Conservation (phyloP, 2,797 vertebrate genomes). For the Tragopan temminckii region DNA sequence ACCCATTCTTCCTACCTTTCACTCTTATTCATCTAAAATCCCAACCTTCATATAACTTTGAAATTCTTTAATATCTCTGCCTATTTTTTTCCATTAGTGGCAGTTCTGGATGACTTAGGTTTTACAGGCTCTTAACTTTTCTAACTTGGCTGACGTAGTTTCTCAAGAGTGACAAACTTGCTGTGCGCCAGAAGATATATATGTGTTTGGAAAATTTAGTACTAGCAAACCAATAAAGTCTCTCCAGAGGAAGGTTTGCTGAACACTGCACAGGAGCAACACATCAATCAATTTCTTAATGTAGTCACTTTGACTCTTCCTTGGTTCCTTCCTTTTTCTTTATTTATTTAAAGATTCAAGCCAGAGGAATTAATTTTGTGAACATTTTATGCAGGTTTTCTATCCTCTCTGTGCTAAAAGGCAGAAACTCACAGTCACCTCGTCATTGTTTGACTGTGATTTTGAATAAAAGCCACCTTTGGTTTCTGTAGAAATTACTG, state of each 20-base stretch:
- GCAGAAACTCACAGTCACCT: background rate
- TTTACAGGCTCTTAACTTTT: constrained; percentile 74
- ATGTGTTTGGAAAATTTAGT: constrained; percentile 70
- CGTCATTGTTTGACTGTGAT: background rate
- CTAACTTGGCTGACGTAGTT: constrained; percentile 66
- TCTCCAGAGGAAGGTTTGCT: constrained; percentile 54
- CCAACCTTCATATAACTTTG: constrained; percentile 68
- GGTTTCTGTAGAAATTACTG: background rate
- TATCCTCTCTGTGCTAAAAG: background rate
- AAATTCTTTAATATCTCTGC: constrained; percentile 53
- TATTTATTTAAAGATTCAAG: constrained; percentile 1
- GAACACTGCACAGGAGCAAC: background rate
- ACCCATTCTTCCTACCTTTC: constrained; percentile 23
- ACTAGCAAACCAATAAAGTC: constrained; percentile 63
- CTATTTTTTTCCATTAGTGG: constrained; percentile 63
- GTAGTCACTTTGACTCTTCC: constrained; percentile 41
- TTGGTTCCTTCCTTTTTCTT: constrained; percentile 3
- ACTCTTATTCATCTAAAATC: background rate
- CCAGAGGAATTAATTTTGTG: background rate
- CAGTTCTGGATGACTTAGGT: constrained; percentile 70
- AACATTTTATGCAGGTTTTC: background rate
- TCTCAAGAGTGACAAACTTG: constrained; percentile 69
- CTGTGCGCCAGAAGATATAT: constrained; percentile 63
- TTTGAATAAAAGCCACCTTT: background rate
- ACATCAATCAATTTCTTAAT: constrained; percentile 70